Evolutionary conservation across 2,888 invertebrate genomes (phyloP).

Genomic region (Hemaris fuciformis): DNA sequence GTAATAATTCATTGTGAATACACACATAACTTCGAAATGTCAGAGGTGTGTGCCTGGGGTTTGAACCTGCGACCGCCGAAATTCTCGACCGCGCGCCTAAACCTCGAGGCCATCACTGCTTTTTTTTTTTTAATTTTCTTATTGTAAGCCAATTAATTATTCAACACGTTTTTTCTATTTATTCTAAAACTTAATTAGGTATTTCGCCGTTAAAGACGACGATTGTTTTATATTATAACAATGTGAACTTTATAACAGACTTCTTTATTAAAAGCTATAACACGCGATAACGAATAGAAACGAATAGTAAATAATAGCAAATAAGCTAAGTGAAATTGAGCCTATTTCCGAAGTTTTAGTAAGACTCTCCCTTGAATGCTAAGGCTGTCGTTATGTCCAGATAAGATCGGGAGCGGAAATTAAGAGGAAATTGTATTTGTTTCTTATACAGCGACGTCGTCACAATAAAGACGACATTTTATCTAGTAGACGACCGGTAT

Average conservation of each 20-base stretch:
- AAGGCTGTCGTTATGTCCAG: conserved; percentile 67
- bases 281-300: not conserved
- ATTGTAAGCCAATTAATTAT: too few relatives aligned
- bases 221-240: too few relatives aligned
- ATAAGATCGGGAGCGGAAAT: conserved; percentile 74
- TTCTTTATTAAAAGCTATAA: not conserved
- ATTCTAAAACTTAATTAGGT: too few relatives aligned
- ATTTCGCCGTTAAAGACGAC: too few relatives aligned
- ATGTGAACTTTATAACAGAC: not conserved
- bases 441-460: conserved; percentile 66
- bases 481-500: conserved; percentile 12
- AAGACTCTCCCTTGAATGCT: conserved; percentile 58
- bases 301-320: conserved; percentile 17
- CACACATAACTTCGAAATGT: too few relatives aligned
- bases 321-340: conserved; percentile 50
- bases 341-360: conserved; percentile 57
- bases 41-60: too few relatives aligned
- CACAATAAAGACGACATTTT: conserved; percentile 55
- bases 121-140: too few relatives aligned
- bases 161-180: too few relatives aligned
- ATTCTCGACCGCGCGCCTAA: too few relatives aligned
- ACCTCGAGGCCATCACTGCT: too few relatives aligned
- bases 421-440: conserved; percentile 79
- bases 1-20: too few relatives aligned
- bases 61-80: too few relatives aligned